Percentiles rank a stretch among this genome's conserved stretches.
phyloP scores from a whole-genome alignment of 2,113 vertebrate species.

The Nannospalax galili region DNA sequence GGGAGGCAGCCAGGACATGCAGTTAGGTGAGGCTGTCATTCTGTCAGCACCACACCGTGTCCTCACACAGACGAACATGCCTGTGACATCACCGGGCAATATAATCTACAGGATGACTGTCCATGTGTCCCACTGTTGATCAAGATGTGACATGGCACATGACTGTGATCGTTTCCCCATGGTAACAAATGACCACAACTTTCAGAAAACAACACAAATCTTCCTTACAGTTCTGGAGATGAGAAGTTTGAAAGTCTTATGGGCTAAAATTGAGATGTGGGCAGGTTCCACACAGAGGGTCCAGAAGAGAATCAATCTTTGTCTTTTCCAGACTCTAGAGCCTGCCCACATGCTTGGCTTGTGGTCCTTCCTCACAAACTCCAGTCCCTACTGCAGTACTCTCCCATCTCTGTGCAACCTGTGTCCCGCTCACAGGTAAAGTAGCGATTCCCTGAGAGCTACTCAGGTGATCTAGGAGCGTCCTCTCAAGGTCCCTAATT shows the following conservation, averaged over 20 bases:
- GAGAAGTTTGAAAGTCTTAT: fast-evolving
- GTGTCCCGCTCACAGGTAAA: background rate
- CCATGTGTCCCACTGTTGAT: too few species aligned
- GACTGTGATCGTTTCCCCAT: background rate
- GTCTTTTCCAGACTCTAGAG: background rate
- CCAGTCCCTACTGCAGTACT: background rate
- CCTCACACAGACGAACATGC: background rate
- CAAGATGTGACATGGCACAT: background rate
- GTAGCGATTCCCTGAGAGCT: fast-evolving
- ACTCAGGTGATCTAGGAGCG: fast-evolving
- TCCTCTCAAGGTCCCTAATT: background rate
- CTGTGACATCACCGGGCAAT: background rate
- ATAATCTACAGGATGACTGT: background rate
- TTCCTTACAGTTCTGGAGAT: background rate
- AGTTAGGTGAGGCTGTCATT: too few species aligned
- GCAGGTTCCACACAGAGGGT: background rate
- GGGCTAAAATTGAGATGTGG: background rate
- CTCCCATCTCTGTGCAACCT: background rate
- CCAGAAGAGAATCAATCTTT: background rate
- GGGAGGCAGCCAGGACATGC: background rate
- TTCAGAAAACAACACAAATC: background rate
- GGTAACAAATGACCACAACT: background rate
- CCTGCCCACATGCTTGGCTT: too few species aligned
- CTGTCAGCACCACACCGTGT: background rate
- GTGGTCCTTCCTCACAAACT: fast-evolving